phyloP scores from a whole-genome alignment of 2,113 vertebrate genomes.

The rat (Rattus norvegicus) region GRCr8 NC_086039.1:76860001-76860500 shows the following conservation, averaged over 20 bases:
- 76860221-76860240: background rate
- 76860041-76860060: constrained; percentile 13
- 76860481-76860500: background rate
- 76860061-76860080: background rate
- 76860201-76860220: background rate
- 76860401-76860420: background rate
- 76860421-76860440: background rate
- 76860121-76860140: constrained; percentile 29
- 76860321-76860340: background rate
- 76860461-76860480: background rate
- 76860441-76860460: background rate
- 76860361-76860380: background rate
- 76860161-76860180: background rate
- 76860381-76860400: background rate
- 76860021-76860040: background rate
- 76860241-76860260: background rate
- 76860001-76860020: background rate
- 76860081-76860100: background rate
- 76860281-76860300: background rate
- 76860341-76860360: background rate
- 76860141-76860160: background rate
- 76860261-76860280: background rate
- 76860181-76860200: background rate
- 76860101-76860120: background rate
- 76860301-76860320: background rate